A percentile compares a stretch with the other conserved stretches of the same genome.
These are phyloP conservation scores for Aplocera efformata DNA, from an alignment of 2,888 invertebrate genomes.

Conservation along the genomic window DNA sequence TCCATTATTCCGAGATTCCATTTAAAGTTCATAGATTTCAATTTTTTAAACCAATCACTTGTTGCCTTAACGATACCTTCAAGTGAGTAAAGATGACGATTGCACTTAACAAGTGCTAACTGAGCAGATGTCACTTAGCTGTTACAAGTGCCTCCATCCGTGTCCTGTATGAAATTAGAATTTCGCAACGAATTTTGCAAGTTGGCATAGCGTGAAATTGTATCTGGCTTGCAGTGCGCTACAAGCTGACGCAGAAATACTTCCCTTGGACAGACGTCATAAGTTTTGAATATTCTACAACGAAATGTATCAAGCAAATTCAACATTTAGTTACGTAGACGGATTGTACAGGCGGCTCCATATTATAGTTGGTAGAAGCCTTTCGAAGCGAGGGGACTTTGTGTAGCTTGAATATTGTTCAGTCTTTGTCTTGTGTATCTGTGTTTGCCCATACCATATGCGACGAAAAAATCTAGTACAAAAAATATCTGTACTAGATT, in stretches of 20 bases:
- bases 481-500: too few species aligned
- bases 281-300: slow-evolving; percentile 52
- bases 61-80: slow-evolving; percentile 16
- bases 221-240: slow-evolving; percentile 65
- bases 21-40: too few species aligned
- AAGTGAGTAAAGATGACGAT: slow-evolving; percentile 19
- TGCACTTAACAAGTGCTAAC: slow-evolving; percentile 32
- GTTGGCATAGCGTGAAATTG: slow-evolving; percentile 77
- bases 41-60: too few species aligned
- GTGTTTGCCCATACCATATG: too few species aligned
- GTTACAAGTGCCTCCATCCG: slow-evolving; percentile 41
- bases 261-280: slow-evolving; percentile 67
- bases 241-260: slow-evolving; percentile 68
- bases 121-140: slow-evolving; percentile 35
- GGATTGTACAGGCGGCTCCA: too few species aligned
- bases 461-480: too few species aligned
- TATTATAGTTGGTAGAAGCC: too few species aligned
- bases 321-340: slow-evolving; percentile 28
- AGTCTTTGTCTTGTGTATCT: too few species aligned
- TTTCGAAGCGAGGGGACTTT: too few species aligned
- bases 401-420: too few species aligned
- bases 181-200: slow-evolving; percentile 69
- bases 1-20: too few species aligned
- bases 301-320: slow-evolving; percentile 29
- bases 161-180: slow-evolving; percentile 70